These are phyloP conservation scores for Melangyna quadrimaculata DNA, from an alignment of 2,888 invertebrate genomes.

Conservation along the genomic window DNA sequence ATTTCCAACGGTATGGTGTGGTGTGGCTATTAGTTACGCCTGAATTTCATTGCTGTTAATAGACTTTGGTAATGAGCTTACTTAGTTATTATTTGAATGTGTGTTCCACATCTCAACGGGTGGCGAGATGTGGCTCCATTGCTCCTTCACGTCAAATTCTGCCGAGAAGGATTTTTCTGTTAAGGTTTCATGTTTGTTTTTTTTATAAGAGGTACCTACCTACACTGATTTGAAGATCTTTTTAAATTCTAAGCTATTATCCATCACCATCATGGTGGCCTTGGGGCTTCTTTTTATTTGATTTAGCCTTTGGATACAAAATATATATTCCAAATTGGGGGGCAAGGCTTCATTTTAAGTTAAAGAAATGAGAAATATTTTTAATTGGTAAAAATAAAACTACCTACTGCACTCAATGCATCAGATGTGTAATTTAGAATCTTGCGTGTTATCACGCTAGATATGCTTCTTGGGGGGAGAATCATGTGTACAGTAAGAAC, in stretches of 20 bases:
- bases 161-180: neutral
- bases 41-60: conserved; percentile 42
- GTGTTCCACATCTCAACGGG: conserved; percentile 6
- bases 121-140: neutral
- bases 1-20: neutral
- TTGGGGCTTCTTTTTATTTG: neutral
- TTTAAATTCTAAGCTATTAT: neutral
- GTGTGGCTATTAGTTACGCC: neutral
- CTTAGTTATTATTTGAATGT: conserved; percentile 38
- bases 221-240: neutral
- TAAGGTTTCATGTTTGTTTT: neutral
- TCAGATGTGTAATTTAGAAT: conserved; percentile 34
- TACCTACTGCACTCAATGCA: neutral
- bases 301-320: conserved; percentile 27
- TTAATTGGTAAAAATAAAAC: conserved; percentile 46
- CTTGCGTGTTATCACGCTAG: conserved; percentile 64
- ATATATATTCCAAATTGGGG: conserved; percentile 51
- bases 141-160: neutral
- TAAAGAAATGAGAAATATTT: conserved; percentile 27
- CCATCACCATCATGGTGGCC: neutral
- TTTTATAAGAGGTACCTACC: neutral
- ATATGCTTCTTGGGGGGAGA: conserved; percentile 3
- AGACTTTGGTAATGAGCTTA: conserved; percentile 30
- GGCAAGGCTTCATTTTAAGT: neutral
- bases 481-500: conserved; percentile 10